A percentile compares a stretch with the other conserved stretches of the same genome.
Conservation (phyloP, 2,113 vertebrate genomes). For the Ivindomyrus marchei region DNA sequence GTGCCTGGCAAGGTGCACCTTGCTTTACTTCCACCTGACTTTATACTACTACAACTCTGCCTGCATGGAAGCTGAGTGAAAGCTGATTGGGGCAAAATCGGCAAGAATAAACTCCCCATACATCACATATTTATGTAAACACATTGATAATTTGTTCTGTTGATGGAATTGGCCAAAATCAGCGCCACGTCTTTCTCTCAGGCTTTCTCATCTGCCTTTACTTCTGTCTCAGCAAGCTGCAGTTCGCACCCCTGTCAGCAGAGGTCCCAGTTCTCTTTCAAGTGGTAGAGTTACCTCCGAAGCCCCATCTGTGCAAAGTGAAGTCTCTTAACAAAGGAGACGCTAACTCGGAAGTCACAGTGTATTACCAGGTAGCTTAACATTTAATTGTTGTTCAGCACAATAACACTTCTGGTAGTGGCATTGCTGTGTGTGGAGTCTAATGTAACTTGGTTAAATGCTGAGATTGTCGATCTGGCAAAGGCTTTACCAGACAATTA, state of each 20-base stretch:
- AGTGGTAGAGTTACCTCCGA: conserved; percentile 78
- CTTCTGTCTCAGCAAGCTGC: conserved; percentile 67
- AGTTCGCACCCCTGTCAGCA: conserved; percentile 64
- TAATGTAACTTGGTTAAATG: background rate
- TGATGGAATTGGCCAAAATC: background rate
- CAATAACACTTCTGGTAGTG: background rate
- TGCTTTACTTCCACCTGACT: background rate
- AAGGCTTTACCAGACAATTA: background rate
- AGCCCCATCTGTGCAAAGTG: conserved; percentile 81
- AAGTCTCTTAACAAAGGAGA: conserved; percentile 86
- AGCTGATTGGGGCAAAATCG: background rate
- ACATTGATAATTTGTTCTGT: background rate
- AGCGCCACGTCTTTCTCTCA: background rate
- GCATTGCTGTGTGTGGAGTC: background rate
- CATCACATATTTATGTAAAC: background rate
- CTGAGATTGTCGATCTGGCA: background rate
- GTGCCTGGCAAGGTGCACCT: background rate
- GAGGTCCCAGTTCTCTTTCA: conserved; percentile 82
- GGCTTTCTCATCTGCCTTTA: conserved; percentile 29
- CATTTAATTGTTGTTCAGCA: no score
- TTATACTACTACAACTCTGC: background rate
- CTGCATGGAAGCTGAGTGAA: background rate
- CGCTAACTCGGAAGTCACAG: conserved; percentile 89
- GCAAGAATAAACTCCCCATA: background rate
- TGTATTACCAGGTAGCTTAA: conserved; percentile 82